phyloP scores from a whole-genome alignment of 2,113 vertebrate genomes.

The Phaetusa simplex region DNA sequence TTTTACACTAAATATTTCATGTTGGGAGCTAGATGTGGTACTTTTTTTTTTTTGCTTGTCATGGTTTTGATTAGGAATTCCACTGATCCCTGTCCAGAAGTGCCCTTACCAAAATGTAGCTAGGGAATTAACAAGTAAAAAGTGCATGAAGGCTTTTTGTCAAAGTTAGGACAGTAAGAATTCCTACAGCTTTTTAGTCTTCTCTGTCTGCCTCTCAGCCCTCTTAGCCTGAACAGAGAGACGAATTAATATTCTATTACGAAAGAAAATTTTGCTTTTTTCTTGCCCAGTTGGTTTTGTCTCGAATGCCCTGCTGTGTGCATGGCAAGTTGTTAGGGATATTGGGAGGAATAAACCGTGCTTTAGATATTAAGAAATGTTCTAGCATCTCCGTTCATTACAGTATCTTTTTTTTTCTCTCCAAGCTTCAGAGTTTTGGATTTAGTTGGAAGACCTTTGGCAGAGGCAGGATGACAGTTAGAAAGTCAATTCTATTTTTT shows the following conservation, averaged over 20 bases:
- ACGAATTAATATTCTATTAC: slow-evolving; percentile 13
- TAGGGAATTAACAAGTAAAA: slow-evolving; percentile 43
- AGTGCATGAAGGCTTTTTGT: neutral
- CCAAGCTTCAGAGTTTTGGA: neutral
- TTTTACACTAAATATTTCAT: slow-evolving; percentile 54
- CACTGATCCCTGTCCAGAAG: slow-evolving; percentile 45
- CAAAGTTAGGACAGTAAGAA: neutral
- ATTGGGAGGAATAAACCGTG: neutral
- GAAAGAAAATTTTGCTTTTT: neutral
- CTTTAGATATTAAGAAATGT: neutral
- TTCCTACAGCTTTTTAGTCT: neutral
- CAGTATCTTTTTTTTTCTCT: neutral
- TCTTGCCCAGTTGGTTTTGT: neutral
- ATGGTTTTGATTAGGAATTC: slow-evolving; percentile 58
- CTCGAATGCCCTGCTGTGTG: neutral
- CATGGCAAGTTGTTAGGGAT: neutral
- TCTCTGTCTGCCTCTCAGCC: neutral
- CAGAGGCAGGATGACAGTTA: neutral
- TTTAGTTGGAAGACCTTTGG: neutral
- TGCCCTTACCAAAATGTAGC: neutral
- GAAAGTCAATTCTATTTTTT: neutral
- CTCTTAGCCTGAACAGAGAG: neutral
- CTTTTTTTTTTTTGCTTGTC: neutral
- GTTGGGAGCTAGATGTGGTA: neutral
- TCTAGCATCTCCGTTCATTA: neutral